Percentiles rank a stretch among this genome's conserved stretches.
These are phyloP conservation scores for Elgaria multicarinata DNA, from an alignment of 2,113 vertebrate species.

Conservation along the genomic window DNA sequence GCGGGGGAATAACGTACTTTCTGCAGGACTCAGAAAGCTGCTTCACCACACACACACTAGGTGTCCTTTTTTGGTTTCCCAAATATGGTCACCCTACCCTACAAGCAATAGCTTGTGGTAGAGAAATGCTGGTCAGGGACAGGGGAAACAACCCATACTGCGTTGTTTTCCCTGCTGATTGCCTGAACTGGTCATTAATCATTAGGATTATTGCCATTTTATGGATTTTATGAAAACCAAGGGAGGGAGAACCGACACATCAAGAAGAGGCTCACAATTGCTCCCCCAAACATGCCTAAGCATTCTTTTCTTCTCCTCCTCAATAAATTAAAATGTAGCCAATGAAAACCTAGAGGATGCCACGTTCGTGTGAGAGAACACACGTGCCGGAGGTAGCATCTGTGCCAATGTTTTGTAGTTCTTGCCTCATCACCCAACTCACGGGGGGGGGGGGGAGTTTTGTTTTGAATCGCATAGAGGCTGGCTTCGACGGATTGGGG, in stretches of 20 bases:
- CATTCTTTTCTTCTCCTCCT: background rate
- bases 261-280: background rate
- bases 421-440: background rate
- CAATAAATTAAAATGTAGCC: background rate
- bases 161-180: too few species aligned
- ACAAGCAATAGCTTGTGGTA: too few species aligned
- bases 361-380: background rate
- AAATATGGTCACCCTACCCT: too few species aligned
- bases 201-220: background rate
- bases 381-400: background rate
- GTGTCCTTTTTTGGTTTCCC: too few species aligned
- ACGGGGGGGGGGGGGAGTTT: background rate
- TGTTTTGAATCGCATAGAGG: background rate
- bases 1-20: too few species aligned
- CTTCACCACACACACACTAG: too few species aligned
- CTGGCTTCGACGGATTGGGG: background rate
- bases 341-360: background rate
- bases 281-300: slow-evolving; percentile 37
- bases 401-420: background rate
- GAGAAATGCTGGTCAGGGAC: too few species aligned
- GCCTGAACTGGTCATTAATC: too few species aligned
- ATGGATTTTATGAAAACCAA: slow-evolving; percentile 9
- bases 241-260: background rate
- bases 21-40: too few species aligned
- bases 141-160: too few species aligned